phyloP scores from a whole-genome alignment of 2,113 vertebrate genomes.

The Engraulis encrasicolus region DNA sequence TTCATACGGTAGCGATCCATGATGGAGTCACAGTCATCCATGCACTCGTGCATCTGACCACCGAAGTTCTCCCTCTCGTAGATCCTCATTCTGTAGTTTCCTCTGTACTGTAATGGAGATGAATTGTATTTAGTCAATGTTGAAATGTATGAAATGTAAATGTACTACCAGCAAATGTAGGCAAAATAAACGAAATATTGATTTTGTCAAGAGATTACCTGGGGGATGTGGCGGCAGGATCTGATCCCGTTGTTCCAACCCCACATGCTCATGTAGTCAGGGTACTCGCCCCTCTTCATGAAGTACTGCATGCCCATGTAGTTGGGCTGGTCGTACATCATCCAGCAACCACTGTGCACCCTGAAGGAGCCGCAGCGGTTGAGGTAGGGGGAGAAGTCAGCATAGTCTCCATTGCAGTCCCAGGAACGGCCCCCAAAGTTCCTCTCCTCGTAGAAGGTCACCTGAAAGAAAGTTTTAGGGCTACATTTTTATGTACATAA shows the following conservation, averaged over 20 bases:
- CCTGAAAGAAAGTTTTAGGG: slow-evolving; percentile 44
- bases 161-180: too few species aligned
- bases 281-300: slow-evolving; percentile 52
- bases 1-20: slow-evolving; percentile 47
- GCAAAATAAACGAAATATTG: too few species aligned
- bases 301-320: slow-evolving; percentile 53
- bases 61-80: slow-evolving; percentile 58
- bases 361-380: slow-evolving; percentile 57
- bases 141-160: neutral
- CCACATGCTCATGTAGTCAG: slow-evolving; percentile 59
- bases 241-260: slow-evolving; percentile 66
- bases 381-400: slow-evolving; percentile 60
- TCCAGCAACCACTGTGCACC: slow-evolving; percentile 59
- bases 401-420: slow-evolving; percentile 72
- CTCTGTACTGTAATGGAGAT: slow-evolving; percentile 58
- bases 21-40: slow-evolving; percentile 54
- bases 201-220: slow-evolving; percentile 44
- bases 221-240: slow-evolving; percentile 66
- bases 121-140: too few species aligned
- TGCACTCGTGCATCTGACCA: slow-evolving; percentile 52
- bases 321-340: slow-evolving; percentile 52
- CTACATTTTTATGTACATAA: too few species aligned
- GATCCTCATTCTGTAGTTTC: slow-evolving; percentile 59
- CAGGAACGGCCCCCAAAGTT: slow-evolving; percentile 71
- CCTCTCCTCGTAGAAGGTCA: slow-evolving; percentile 72